Evolutionary conservation across 2,888 invertebrate genomes (phyloP).

Genomic region (Drosophila demipolita): DNA sequence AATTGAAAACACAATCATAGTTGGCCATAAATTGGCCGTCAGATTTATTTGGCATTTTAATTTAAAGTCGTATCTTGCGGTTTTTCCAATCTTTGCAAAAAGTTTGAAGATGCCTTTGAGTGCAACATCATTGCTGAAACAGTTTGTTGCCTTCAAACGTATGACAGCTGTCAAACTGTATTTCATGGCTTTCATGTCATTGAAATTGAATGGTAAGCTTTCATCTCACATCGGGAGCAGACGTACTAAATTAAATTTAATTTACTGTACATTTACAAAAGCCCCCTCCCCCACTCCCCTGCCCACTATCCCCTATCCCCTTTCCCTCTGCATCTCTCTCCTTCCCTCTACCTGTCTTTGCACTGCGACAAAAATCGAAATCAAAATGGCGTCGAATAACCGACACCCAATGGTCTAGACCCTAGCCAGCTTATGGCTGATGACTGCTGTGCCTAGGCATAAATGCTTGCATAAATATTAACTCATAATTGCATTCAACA

Average conservation of each 20-base stretch:
- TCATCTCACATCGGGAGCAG: neutral
- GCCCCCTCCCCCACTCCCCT: neutral
- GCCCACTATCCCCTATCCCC: neutral
- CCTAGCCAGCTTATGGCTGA: conserved; percentile 16
- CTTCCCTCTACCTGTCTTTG: neutral
- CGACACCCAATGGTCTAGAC: conserved; percentile 29
- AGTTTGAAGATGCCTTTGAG: neutral
- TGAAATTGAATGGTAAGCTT: neutral
- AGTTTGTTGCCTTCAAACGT: neutral
- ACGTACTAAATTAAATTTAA: conserved; percentile 45
- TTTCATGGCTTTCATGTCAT: neutral
- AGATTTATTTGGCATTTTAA: neutral
- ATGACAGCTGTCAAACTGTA: conserved; percentile 1
- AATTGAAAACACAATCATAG: neutral
- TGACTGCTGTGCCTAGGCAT: conserved; percentile 11
- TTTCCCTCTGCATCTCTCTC: neutral
- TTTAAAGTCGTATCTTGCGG: neutral
- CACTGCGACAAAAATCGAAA: conserved; percentile 46
- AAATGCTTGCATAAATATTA: conserved; percentile 76
- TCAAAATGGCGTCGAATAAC: conserved; percentile 64
- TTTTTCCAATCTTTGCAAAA: neutral
- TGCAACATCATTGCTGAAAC: neutral
- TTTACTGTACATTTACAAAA: conserved; percentile 46
- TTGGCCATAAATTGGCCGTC: neutral
- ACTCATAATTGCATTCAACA: conserved; percentile 77